Base-by-base conservation (phyloP, 2,797 vertebrate genomes). In the Gymnoscopelus microlampas region DNA sequence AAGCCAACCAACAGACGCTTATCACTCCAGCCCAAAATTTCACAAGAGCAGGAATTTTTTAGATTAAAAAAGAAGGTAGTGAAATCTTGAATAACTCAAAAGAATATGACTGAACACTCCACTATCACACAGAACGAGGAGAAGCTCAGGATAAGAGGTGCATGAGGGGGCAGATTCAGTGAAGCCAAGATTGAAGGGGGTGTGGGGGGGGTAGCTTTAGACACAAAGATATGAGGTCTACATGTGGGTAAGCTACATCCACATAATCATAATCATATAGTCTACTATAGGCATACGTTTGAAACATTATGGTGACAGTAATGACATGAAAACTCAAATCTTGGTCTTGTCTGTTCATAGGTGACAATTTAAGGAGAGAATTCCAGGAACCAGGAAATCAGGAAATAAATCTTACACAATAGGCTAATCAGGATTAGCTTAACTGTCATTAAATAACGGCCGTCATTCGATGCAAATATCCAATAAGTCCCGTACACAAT, bases 21-120 rank as follows among this genome's bases (percentile, higher is more conserved):
- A 95, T 95, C 94, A 82, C 81, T 74, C 70, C 78, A 83, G 77
- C 87, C 90, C 87, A 83, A 91, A 93, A 93, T 93, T 94, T 93
- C 92, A 94, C 93, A 93, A 93, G 90, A 93, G 91, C 90, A 91
- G 90, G 91, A 94, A 92, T 93, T 93, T 91, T 87, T 85, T 62
- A 93, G 92, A 93, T 93, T 90, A 91, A 92, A 88, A 73, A 68
- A 35, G 85, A 74, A 68, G 83, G 80, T 65, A 76, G 83, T 67
- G 85, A 90, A 92, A 91, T 90, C 84, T 88, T 88, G 88, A 93
- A 92, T 90, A 92, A 91, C 88, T 92, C 87, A 86, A 88, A 87
- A 90, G 86, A 92, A 91, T 87, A 91, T 85, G 84, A 89, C 51
- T 88, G 79, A 83, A 89, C 86, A 88, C 81, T 85, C 80, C 70